Conservation (phyloP, 2,888 invertebrate genomes). For the Phlogophora meticulosa region DNA sequence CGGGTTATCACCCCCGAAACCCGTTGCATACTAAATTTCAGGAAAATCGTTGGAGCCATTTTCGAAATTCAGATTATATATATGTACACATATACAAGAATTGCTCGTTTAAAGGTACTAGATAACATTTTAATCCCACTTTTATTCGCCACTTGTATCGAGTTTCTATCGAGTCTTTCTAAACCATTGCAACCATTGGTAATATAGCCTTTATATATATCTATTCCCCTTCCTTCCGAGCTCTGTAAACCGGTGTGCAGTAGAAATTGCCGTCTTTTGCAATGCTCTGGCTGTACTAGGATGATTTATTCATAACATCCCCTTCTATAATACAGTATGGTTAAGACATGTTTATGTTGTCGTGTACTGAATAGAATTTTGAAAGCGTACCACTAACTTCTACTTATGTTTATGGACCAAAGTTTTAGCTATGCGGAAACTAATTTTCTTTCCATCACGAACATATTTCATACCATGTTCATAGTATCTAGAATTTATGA, state of each 20-base stretch:
- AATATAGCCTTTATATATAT: slow-evolving; percentile 57
- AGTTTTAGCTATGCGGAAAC: slow-evolving; percentile 61
- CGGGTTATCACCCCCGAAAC: no score
- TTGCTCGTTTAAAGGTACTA: no score
- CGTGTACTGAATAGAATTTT: slow-evolving; percentile 61
- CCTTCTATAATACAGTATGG: slow-evolving; percentile 67
- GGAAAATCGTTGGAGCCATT: no score
- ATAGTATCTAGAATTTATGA: slow-evolving; percentile 45
- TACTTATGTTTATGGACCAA: slow-evolving; percentile 62
- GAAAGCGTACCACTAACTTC: slow-evolving; percentile 59
- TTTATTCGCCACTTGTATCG: background rate
- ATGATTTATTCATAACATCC: slow-evolving; percentile 80
- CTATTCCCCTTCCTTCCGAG: slow-evolving; percentile 70
- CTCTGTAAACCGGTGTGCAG: slow-evolving; percentile 75
- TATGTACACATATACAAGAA: no score
- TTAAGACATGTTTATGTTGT: slow-evolving; percentile 67
- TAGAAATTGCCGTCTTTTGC: slow-evolving; percentile 77
- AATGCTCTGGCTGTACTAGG: slow-evolving; percentile 58
- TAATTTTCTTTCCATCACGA: slow-evolving; percentile 63
- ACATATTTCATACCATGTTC: slow-evolving; percentile 57
- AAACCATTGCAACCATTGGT: slow-evolving; percentile 47
- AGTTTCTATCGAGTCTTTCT: slow-evolving; percentile 26
- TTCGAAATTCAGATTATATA: no score
- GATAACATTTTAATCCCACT: background rate
- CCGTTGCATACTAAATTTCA: no score